These are phyloP conservation scores for Epinephelus malabaricus DNA, from an alignment of 2,797 vertebrate species.

Conservation along the genomic window DNA sequence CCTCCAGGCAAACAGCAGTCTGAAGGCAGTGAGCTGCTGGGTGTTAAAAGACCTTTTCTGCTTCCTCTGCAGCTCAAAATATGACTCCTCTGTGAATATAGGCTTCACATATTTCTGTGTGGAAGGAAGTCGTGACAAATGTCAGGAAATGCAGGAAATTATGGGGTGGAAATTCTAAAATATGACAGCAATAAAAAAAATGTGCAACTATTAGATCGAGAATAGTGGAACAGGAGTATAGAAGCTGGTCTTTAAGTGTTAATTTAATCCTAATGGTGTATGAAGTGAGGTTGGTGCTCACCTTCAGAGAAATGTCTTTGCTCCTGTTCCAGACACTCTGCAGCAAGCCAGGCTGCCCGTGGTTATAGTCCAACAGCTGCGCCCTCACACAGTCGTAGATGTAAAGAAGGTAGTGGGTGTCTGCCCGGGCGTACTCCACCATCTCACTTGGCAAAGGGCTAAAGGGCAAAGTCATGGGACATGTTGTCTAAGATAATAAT, in stretches of 20 bases:
- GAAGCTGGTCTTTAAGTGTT: background rate
- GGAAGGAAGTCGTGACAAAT: conserved; percentile 11
- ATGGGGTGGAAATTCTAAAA: conserved; percentile 14
- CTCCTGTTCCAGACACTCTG: conserved; percentile 94
- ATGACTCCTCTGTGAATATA: conserved; percentile 94
- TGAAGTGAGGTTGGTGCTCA: conserved; percentile 60
- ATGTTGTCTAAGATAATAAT: background rate
- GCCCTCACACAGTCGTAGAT: conserved; percentile 92
- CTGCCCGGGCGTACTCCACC: conserved; percentile 92
- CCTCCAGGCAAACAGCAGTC: conserved; percentile 94
- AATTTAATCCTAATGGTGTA: conserved; percentile 24
- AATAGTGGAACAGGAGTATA: background rate
- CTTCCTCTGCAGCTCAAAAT: conserved; percentile 93
- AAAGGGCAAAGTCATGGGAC: background rate
- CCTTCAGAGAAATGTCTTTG: conserved; percentile 94
- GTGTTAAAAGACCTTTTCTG: conserved; percentile 95
- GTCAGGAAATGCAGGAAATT: conserved; percentile 18
- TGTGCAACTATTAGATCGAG: background rate
- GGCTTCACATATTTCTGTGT: conserved; percentile 95
- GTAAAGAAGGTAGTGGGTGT: conserved; percentile 97
- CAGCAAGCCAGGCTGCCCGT: conserved; percentile 87
- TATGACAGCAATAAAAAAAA: conserved; percentile 5
- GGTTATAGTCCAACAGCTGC: conserved; percentile 88
- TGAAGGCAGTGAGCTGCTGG: conserved; percentile 94
- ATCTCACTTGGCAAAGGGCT: conserved; percentile 97